Conservation (phyloP, 2,113 vertebrate species). For the Scalopus aquaticus region DNA sequence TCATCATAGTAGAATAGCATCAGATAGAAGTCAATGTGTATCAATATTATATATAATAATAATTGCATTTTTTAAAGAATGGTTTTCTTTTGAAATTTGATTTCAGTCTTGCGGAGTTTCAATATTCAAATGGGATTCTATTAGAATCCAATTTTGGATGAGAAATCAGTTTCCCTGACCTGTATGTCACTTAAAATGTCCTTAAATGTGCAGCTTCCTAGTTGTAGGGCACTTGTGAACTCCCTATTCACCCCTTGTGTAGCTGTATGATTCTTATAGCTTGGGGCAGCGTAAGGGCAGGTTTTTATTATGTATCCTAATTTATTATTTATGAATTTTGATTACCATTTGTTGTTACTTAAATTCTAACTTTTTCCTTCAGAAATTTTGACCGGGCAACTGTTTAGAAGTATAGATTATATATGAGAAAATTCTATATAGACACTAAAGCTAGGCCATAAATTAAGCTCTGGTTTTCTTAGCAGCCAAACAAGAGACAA, state of each 20-base stretch:
- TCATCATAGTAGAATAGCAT: background rate
- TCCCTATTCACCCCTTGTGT: background rate
- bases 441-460: background rate
- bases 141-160: slow-evolving; percentile 7
- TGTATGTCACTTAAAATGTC: background rate
- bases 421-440: background rate
- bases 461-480: slow-evolving; percentile 6
- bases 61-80: background rate
- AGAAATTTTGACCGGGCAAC: slow-evolving; percentile 19
- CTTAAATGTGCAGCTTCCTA: background rate
- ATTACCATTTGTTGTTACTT: background rate
- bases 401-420: background rate
- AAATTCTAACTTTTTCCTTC: slow-evolving; percentile 15
- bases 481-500: slow-evolving; percentile 28
- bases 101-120: slow-evolving; percentile 14
- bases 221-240: background rate
- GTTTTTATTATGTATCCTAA: background rate
- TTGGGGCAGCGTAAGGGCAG: background rate
- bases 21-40: slow-evolving; percentile 1
- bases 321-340: background rate
- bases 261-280: background rate
- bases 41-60: background rate
- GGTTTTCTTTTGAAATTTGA: slow-evolving; percentile 18
- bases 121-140: slow-evolving; percentile 20
- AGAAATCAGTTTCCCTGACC: background rate